Percentiles rank a stretch among this genome's conserved stretches.
These are phyloP conservation scores for Marisa cornuarietis DNA, from an alignment of 1,140 invertebrate species.

Conservation along the genomic window DNA sequence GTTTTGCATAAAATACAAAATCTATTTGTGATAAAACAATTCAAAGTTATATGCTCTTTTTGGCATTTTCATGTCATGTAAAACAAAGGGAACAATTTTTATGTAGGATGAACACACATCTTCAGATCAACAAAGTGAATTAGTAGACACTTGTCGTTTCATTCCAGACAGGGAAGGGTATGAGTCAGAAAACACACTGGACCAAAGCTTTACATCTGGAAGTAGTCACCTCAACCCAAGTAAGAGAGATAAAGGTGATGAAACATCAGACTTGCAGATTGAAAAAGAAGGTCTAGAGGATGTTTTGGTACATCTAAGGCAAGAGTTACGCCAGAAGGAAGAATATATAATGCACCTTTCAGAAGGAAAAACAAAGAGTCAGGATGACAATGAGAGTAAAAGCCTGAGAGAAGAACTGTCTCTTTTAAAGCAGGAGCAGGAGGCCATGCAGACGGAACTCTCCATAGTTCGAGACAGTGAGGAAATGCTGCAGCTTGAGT, in stretches of 20 bases:
- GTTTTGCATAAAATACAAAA: not conserved
- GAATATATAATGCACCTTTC: constrained; percentile 28
- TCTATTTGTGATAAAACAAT: too few relatives aligned
- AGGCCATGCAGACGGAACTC: constrained; percentile 29
- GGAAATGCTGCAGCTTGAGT: constrained; percentile 48
- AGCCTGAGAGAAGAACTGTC: constrained; percentile 17
- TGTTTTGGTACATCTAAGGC: constrained; percentile 50
- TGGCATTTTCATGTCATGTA: too few relatives aligned
- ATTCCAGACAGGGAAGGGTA: not conserved
- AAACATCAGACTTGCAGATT: constrained; percentile 57
- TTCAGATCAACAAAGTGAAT: too few relatives aligned
- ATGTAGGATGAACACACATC: too few relatives aligned
- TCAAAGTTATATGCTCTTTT: too few relatives aligned
- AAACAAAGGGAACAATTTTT: too few relatives aligned
- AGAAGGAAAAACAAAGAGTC: not conserved
- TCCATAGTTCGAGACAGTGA: constrained; percentile 35
- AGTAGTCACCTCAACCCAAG: not conserved
- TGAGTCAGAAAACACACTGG: constrained; percentile 15
- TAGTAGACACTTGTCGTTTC: too few relatives aligned
- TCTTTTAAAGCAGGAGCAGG: constrained; percentile 16
- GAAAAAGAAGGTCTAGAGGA: constrained; percentile 62
- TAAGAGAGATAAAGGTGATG: constrained; percentile 23
- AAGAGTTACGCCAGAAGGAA: constrained; percentile 52
- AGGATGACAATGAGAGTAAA: not conserved
- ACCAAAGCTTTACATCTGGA: constrained; percentile 13